Conservation (phyloP, 2,797 vertebrate genomes). For the Oryzias dopingdopingensis region DNA sequence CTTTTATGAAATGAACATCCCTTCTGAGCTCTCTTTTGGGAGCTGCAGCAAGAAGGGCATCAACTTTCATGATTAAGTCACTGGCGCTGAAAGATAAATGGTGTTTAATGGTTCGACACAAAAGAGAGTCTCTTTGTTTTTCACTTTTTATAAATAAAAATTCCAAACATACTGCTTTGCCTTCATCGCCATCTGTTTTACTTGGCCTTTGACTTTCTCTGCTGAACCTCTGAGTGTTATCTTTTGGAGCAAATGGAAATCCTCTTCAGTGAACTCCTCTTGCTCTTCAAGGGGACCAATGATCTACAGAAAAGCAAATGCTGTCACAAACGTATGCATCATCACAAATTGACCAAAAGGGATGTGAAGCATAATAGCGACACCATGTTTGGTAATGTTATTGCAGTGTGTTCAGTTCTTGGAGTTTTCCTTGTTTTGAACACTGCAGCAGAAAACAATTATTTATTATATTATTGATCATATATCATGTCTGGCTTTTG, state of each 20-base stretch:
- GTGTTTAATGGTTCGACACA: conserved; percentile 13
- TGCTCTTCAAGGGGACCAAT: conserved; percentile 83
- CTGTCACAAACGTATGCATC: conserved; percentile 38
- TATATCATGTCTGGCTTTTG: too few species aligned
- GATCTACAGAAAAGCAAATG: conserved; percentile 72
- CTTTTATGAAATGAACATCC: conserved; percentile 80
- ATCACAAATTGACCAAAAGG: not conserved
- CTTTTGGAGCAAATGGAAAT: conserved; percentile 92
- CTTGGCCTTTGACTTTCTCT: conserved; percentile 85
- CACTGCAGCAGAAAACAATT: conserved; percentile 33
- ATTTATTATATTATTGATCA: too few species aligned
- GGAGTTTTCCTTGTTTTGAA: conserved; percentile 29
- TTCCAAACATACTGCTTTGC: conserved; percentile 82
- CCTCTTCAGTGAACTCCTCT: conserved; percentile 84
- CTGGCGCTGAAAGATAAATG: conserved; percentile 75
- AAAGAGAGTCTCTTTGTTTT: conserved; percentile 7
- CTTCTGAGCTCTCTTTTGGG: conserved; percentile 82
- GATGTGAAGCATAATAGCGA: not conserved
- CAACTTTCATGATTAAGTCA: conserved; percentile 93
- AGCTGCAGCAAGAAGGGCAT: conserved; percentile 85
- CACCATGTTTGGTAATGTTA: too few species aligned
- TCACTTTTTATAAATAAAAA: too few species aligned
- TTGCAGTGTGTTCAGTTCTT: not conserved
- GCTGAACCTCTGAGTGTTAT: conserved; percentile 82
- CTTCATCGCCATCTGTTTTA: conserved; percentile 84